phyloP scores from a whole-genome alignment of 2,797 vertebrate species.

The Lithobates sylvaticus region DNA sequence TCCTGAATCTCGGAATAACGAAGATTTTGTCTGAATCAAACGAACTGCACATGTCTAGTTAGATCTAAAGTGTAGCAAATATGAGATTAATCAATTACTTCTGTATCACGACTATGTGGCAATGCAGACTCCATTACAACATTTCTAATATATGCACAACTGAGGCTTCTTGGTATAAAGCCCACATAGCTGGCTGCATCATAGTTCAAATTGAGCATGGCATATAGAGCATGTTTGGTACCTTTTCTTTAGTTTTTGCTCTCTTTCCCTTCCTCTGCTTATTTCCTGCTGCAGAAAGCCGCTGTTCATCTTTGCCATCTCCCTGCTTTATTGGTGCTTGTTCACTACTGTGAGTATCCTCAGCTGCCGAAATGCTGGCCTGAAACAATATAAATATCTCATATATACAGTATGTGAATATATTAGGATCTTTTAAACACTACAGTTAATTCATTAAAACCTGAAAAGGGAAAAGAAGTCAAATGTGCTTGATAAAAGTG shows the following conservation, averaged over 20 bases:
- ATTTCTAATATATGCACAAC: not conserved
- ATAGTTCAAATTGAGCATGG: not conserved
- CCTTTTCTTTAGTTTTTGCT: conserved; percentile 81
- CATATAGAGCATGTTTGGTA: conserved; percentile 55
- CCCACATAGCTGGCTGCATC: not conserved
- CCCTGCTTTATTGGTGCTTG: conserved; percentile 72
- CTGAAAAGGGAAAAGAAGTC: no score
- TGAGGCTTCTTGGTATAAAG: not conserved
- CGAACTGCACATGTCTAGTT: no score
- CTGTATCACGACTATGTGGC: no score
- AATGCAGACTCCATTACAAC: not conserved
- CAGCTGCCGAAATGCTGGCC: conserved; percentile 88
- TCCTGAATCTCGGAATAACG: no score
- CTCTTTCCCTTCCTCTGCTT: conserved; percentile 74
- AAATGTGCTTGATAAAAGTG: no score
- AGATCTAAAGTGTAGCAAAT: no score
- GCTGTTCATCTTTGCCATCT: conserved; percentile 71
- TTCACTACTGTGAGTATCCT: conserved; percentile 90
- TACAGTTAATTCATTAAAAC: no score
- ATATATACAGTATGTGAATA: no score
- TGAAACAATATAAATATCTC: conserved; percentile 64
- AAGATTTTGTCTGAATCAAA: no score
- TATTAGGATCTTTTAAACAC: no score
- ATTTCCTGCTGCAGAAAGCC: conserved; percentile 70
- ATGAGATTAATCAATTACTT: no score